phyloP scores from a whole-genome alignment of 2,888 invertebrate genomes.

The Diploptera punctata region DNA sequence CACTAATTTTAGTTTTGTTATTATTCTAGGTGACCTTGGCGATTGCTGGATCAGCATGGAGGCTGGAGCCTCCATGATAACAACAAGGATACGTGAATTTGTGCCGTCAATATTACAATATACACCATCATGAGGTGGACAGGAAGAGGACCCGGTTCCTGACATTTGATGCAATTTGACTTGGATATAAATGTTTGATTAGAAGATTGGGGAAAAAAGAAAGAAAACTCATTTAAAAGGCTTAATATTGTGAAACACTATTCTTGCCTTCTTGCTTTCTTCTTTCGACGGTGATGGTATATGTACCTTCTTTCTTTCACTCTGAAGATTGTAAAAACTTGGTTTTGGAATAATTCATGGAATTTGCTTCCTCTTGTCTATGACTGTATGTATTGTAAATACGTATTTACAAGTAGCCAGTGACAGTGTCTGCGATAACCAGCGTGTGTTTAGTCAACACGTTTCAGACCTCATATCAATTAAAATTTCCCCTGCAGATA shows the following conservation, averaged over 20 bases:
- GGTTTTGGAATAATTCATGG: not conserved
- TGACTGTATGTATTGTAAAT: not conserved
- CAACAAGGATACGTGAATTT: not conserved
- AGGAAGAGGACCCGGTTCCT: constrained; percentile 41
- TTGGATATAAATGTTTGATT: not conserved
- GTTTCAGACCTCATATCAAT: too few species aligned
- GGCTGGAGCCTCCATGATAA: not conserved
- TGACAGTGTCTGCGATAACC: not conserved
- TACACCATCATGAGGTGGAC: constrained; percentile 35
- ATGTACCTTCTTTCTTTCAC: constrained; percentile 5
- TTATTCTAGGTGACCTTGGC: constrained; percentile 4
- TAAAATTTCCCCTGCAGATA: too few species aligned
- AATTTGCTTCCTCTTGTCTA: constrained; percentile 6
- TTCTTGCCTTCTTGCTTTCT: not conserved
- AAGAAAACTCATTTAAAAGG: not conserved
- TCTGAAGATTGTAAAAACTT: not conserved
- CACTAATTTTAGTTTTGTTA: too few species aligned
- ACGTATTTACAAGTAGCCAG: not conserved
- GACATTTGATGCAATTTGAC: not conserved
- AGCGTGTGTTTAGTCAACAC: too few species aligned
- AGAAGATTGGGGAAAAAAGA: not conserved
- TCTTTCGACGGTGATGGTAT: constrained; percentile 18
- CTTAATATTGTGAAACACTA: not conserved
- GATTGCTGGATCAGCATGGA: not conserved
- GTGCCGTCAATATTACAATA: not conserved